A percentile compares a stretch with the other conserved stretches of the same genome.
These are phyloP conservation scores for Drosophila nebulosa DNA, from an alignment of 1,140 invertebrate species.

Conservation along the genomic window DNA sequence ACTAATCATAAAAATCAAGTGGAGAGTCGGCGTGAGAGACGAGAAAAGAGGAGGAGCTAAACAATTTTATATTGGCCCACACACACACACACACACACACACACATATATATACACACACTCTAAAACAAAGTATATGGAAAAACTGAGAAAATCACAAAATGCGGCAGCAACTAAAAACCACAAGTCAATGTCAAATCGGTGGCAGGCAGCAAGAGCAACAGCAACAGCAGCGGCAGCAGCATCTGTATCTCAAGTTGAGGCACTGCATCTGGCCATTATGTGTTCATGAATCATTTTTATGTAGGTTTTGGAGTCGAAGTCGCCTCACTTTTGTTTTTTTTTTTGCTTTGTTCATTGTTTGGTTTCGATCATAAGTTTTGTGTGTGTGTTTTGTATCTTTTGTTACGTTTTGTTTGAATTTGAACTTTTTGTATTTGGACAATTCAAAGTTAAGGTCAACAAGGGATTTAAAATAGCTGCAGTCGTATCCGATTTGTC, in stretches of 20 bases:
- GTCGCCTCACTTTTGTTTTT: conserved; percentile 42
- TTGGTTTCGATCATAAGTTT: conserved; percentile 1
- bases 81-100: too few relatives aligned
- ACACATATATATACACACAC: too few relatives aligned
- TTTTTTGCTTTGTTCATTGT: conserved; percentile 49
- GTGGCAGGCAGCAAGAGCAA: conserved; percentile 59
- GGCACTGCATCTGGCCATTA: conserved; percentile 34
- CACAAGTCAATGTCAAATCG: conserved; percentile 73
- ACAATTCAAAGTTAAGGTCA: conserved; percentile 79
- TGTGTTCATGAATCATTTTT: conserved; percentile 47
- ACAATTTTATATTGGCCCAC: conserved; percentile 64
- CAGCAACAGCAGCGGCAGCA: conserved; percentile 30
- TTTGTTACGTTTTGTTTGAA: conserved; percentile 21
- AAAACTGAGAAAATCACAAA: conserved; percentile 37
- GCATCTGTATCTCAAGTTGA: conserved; percentile 25
- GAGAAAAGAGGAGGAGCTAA: conserved; percentile 34
- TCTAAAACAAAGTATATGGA: conserved; percentile 15
- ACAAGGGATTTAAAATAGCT: conserved; percentile 77
- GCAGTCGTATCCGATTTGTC: conserved; percentile 42
- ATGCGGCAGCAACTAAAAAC: conserved; percentile 65
- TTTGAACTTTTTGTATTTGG: conserved; percentile 74
- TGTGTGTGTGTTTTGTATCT: not conserved
- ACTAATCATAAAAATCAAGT: conserved; percentile 60
- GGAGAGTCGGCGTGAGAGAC: not conserved
- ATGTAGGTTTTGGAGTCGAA: conserved; percentile 43